Base-by-base conservation (phyloP, 2,113 vertebrate genomes). In the Neogobius melanostomus region DNA sequence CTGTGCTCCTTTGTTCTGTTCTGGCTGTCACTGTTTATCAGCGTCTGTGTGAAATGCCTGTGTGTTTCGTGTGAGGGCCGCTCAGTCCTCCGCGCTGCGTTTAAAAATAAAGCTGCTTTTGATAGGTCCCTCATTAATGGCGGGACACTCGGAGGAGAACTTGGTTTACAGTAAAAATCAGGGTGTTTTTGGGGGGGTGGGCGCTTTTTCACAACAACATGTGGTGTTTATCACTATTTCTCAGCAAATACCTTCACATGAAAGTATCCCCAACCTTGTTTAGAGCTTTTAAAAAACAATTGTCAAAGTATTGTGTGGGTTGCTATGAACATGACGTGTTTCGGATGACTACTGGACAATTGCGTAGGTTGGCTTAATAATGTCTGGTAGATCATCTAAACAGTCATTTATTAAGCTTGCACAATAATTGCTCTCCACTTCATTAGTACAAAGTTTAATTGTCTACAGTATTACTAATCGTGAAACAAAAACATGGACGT, bases 201-300 rank as follows among this genome's bases (percentile, higher is more conserved):
- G n/a, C 46, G 36, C 28, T 73, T 64, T 75, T 74, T 72, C 67
- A 63, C 47, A 74, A 54, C 47, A 70, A 75, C 75, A 87, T 66
- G 74, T 79, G 57, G 43, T 87, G 83, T 88, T 88, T 86, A 76
- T 82, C 73, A 65, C 60, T 74, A 47, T 75, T 61, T 16, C 44
- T 64, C 42, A 11, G 69, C 86, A 85, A 84, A 88, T 83, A 83
- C 62, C 56, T 69, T 60, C 11, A 73, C 74, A 71, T 66, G 45
- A 68, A 77, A 73, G 82, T 54, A 81, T 82, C 70, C 59, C 72
- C 67, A 50, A 69, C 85, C 87, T 83, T 88, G 86, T 91, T 89
- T 90, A 86, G 12, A 7, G 52, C 78, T 47, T 56, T 66, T 71
- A 72, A 72, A 86, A 82, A 87, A 82, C 81, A 79, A 50, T 62